Percentiles rank a stretch among this genome's conserved stretches.
These are phyloP conservation scores for Lacanobia wlatinum DNA, from an alignment of 2,888 invertebrate species.

Conservation along the genomic window DNA sequence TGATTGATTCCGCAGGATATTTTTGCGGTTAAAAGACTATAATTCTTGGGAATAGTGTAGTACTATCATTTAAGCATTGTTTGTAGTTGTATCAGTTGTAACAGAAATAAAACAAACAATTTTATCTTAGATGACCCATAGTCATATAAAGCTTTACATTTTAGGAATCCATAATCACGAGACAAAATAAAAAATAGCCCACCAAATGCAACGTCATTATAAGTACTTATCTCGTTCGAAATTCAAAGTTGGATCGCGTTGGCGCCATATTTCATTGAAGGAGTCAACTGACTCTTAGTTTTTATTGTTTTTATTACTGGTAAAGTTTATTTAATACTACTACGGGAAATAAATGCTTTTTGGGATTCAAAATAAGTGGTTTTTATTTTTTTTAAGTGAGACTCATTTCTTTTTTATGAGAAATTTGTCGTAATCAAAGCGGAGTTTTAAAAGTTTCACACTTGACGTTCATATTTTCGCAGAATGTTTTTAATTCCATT, in stretches of 20 bases:
- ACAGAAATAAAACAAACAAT: too few species aligned
- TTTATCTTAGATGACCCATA: too few species aligned
- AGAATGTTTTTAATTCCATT: neutral
- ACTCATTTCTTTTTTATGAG: neutral
- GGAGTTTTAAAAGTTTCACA: neutral
- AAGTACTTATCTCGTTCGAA: conserved; percentile 30
- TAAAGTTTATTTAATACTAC: conserved; percentile 31
- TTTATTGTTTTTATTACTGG: conserved; percentile 40
- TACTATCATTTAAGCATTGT: too few species aligned
- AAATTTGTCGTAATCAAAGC: conserved; percentile 23
- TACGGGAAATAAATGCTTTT: conserved; percentile 9
- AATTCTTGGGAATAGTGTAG: too few species aligned
- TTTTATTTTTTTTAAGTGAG: neutral
- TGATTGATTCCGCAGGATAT: too few species aligned
- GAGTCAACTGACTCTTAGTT: too few species aligned
- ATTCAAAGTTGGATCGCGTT: conserved; percentile 46
- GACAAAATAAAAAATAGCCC: neutral
- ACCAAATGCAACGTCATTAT: conserved; percentile 1
- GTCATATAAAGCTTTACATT: too few species aligned
- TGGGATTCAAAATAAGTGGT: neutral
- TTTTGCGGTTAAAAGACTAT: too few species aligned
- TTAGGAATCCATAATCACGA: neutral
- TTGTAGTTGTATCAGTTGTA: too few species aligned
- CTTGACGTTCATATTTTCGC: conserved; percentile 3
- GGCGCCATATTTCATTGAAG: too few species aligned